phyloP scores from a whole-genome alignment of 2,888 invertebrate genomes.

The Macaria liturata region DNA sequence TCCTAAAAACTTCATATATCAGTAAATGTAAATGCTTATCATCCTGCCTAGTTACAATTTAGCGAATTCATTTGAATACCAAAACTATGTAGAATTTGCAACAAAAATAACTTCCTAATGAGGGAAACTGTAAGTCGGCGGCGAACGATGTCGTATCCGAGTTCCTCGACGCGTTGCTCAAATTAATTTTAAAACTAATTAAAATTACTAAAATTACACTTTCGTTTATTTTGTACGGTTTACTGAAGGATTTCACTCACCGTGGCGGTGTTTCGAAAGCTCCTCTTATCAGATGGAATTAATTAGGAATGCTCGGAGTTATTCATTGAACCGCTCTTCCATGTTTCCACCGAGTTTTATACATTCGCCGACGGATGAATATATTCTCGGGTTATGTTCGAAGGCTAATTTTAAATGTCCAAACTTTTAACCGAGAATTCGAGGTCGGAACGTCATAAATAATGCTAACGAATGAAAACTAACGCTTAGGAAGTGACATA shows the following conservation, averaged over 20 bases:
- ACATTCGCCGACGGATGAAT: conserved; percentile 28
- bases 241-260: conserved; percentile 47
- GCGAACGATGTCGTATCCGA: conserved; percentile 17
- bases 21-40: background rate
- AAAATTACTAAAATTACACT: conserved; percentile 34
- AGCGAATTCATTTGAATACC: no score
- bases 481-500: conserved; percentile 24
- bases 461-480: conserved; percentile 24
- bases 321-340: conserved; percentile 45
- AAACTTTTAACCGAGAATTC: conserved; percentile 27
- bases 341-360: conserved; percentile 38
- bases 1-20: background rate
- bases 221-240: conserved; percentile 39
- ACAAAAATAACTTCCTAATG: conserved; percentile 21
- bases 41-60: no score
- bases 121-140: conserved; percentile 20
- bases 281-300: conserved; percentile 56
- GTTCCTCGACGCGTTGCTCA: conserved; percentile 16
- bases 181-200: conserved; percentile 30
- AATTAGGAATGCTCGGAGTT: conserved; percentile 46
- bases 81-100: conserved; percentile 11
- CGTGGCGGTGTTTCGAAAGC: conserved; percentile 54
- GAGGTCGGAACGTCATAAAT: conserved; percentile 30
- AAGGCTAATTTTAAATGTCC: conserved; percentile 29
- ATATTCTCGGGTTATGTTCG: conserved; percentile 32